phyloP scores from a whole-genome alignment of 2,797 vertebrate genomes.

The Setipinna tenuifilis region DNA sequence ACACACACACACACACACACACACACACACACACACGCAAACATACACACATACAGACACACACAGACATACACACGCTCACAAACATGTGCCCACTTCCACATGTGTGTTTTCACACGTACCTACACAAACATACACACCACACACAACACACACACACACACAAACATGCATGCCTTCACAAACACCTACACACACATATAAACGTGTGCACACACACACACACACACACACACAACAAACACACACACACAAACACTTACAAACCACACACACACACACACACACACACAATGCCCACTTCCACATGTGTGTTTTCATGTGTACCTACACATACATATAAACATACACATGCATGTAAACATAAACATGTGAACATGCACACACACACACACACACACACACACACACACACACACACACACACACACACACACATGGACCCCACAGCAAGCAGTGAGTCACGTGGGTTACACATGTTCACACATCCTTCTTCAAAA shows the following conservation, averaged over 20 bases:
- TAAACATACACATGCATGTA: no score
- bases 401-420: constrained; percentile 6
- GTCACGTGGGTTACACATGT: neutral
- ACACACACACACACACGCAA: neutral
- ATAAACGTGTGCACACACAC: neutral
- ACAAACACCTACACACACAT: neutral
- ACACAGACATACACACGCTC: neutral
- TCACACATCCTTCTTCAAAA: neutral
- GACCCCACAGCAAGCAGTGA: neutral
- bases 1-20: neutral
- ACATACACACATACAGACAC: neutral
- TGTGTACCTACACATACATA: neutral
- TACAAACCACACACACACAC: neutral
- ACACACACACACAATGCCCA: neutral
- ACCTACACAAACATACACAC: neutral
- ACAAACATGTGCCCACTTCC: neutral
- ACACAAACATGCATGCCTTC: no score
- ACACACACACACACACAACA: neutral
- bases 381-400: constrained; percentile 23
- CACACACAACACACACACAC: neutral
- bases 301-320: neutral
- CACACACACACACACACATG: neutral
- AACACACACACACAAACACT: neutral
- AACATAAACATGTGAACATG: neutral
- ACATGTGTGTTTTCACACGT: neutral